phyloP scores from a whole-genome alignment of 2,113 vertebrate genomes.

The Elaphurus davidianus region DNA sequence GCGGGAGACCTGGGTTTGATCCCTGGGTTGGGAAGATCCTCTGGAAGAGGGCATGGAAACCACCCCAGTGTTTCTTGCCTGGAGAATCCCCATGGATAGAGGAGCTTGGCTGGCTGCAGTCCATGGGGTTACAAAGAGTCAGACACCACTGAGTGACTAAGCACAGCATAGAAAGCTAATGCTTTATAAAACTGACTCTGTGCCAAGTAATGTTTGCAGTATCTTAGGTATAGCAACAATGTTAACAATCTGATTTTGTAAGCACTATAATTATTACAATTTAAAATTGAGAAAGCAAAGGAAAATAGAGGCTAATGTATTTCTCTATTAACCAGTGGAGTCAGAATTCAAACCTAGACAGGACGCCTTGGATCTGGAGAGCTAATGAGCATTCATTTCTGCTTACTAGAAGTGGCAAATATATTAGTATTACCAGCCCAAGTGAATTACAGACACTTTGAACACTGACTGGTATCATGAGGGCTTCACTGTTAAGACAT shows the following conservation, averaged over 20 bases:
- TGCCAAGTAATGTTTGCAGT: background rate
- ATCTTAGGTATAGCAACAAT: background rate
- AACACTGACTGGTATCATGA: background rate
- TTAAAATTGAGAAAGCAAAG: background rate
- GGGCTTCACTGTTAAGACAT: background rate
- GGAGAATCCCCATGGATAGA: background rate
- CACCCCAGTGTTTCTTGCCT: background rate
- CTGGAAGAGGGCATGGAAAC: background rate
- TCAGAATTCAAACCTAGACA: background rate
- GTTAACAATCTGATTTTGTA: background rate
- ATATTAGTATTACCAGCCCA: background rate
- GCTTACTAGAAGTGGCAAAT: background rate
- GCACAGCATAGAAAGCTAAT: background rate
- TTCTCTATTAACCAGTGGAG: background rate
- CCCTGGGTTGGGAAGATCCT: background rate
- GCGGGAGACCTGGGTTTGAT: accelerated
- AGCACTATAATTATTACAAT: background rate
- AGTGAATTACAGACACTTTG: background rate
- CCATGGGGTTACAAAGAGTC: background rate
- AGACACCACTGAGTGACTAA: background rate
- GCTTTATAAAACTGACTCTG: background rate
- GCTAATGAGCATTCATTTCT: background rate
- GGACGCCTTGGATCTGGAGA: background rate
- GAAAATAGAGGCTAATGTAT: background rate
- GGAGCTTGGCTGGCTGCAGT: background rate